Base-by-base conservation (phyloP, 2,113 vertebrate genomes). In the Gymnobelideus leadbeateri region DNA sequence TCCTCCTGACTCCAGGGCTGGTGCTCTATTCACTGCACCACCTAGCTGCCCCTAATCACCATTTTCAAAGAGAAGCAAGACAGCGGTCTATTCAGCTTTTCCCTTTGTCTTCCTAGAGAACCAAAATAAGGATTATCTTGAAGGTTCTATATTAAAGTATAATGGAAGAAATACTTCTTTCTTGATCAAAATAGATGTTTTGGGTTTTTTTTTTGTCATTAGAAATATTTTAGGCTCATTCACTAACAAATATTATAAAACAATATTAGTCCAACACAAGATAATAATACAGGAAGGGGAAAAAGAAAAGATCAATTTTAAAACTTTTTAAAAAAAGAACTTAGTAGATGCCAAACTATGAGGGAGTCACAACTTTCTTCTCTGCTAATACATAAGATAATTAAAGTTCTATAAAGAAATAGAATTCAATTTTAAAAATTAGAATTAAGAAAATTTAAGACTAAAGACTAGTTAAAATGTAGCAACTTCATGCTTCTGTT, bases 401-500 rank as follows among this genome's bases (percentile, higher is more conserved):
- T 89, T 96, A 92, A 96, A 53, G 26, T 9, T 97, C 92, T 97
- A 97, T 97, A 92, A n/a, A 98, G 91, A 96, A 97, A 96, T 95
- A 89, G 31, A 98, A 97, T 97, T 96, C 96, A 98, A 96, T 94
- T 95, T 92, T 94, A 97, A 97, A 96, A 96, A 93, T 94, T 68
- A 16, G 90, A 24, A 92, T 68, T 94, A 97, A 96, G 91, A 28
- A 93, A 97, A 94, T 95, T 97, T 98, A 95, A 94, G 97, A 98
- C 68, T 95, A 55, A 98, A 96, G 96, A 96, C 95, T 98, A 97
- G 96, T 97, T 31, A 97, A 97, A 98, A 97, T 94, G 89, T 0
- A 97, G 94, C 96, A 97, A 96, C 93, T 97, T 98, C 99, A 99
- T 99, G 99, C 99, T 99, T 98, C 97, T 97, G 97, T 98, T 98